Evolutionary conservation across 92 coral and sea anemone genomes (phyloP), one percentile per base, ranked within the genome.

Genomic region (Zoanthus gigantus): DNA sequence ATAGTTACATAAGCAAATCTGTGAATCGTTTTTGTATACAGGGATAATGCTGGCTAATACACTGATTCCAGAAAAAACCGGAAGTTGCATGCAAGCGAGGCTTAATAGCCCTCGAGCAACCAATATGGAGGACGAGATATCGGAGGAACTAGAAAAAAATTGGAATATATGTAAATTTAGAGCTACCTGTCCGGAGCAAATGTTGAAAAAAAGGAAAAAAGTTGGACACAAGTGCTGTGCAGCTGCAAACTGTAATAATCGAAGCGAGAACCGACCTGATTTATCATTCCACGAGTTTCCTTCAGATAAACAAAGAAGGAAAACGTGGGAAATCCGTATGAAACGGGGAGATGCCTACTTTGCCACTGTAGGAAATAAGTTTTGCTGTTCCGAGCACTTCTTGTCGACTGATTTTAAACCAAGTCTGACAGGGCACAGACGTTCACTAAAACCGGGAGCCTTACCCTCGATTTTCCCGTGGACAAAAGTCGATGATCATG

Each of bases 341-440:
- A 34, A 60, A 71, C 56, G 91, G 47, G 93, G 90, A 50, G 89
- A 90, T 85, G 56, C 82, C 77, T 52, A 32, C 74, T 94, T 87
- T 74, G 76, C 85, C 67, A 72, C 71, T 30, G 77, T 91, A 31
- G 83, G 61, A 67, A 89, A 91, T 77, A 93, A 88, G 76, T 82
- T 30, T 42, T 93, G 90, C 69, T 91, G 94, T 77, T 93, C 94
- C 11, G 90, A 78, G 74, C 93, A 87, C 50, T 94, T 94, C 73
- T 28, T 88, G 47, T 76, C 92, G 30, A 89, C 91, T 7, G 97
- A 88, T 78, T 92, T 85, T 87, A 91, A 92, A 81, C 65, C 32
- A 28, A 87, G 93, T 86, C 83, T 94, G 79, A 87, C 94, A 29
- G 94, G 96, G 8, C 92, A 87, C 74, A 88, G 93, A 79, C 73